Percentiles rank a stretch among this genome's conserved stretches.
Evolutionary conservation across 1,140 invertebrate species (phyloP).

Genomic region (Drosophila grimshawi): DNA sequence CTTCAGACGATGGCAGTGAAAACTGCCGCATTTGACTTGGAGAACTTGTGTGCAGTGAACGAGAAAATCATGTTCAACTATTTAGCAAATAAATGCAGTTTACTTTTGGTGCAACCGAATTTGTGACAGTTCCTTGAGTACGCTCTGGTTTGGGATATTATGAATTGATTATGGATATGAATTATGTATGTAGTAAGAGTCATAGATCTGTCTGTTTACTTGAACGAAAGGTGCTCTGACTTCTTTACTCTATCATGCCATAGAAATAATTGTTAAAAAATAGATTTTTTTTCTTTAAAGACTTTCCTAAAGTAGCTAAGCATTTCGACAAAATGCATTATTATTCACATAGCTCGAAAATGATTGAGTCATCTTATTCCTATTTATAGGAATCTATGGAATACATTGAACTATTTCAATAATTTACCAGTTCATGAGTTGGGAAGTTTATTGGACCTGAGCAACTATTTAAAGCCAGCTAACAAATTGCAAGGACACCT

Average conservation of each 20-base stretch:
- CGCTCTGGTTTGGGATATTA: background rate
- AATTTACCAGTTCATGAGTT: background rate
- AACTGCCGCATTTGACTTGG: background rate
- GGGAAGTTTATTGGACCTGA: background rate
- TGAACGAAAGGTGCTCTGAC: no score
- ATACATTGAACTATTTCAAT: background rate
- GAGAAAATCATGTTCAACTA: background rate
- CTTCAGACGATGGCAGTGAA: background rate
- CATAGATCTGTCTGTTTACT: no score
- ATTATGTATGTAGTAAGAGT: background rate
- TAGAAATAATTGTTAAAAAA: no score
- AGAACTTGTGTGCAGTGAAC: background rate
- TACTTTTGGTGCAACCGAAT: background rate
- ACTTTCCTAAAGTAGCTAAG: no score
- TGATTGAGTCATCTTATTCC: no score
- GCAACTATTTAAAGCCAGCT: background rate
- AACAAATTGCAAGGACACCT: background rate
- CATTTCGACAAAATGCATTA: no score
- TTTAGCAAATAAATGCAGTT: conserved; percentile 7
- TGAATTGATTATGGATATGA: background rate
- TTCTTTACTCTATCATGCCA: no score
- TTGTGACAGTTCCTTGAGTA: background rate
- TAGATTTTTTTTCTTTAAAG: no score
- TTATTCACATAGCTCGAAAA: no score
- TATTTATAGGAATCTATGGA: background rate